phyloP scores from a whole-genome alignment of 2,888 invertebrate genomes.

The Lasioglossum marginatum region DNA sequence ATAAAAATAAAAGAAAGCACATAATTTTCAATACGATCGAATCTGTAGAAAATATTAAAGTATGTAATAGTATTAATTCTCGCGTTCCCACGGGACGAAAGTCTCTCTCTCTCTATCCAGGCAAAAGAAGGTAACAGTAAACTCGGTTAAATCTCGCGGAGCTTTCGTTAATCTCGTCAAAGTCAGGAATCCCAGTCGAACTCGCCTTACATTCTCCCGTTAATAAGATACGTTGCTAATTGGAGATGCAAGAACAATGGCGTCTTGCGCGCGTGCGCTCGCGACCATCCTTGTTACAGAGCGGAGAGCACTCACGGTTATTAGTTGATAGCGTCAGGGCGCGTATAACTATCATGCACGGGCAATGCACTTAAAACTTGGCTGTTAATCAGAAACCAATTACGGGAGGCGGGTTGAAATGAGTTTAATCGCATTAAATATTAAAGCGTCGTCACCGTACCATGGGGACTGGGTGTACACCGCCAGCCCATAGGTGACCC shows the following conservation, averaged over 20 bases:
- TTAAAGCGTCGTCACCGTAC: conserved; percentile 78
- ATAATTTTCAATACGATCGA: too few relatives aligned
- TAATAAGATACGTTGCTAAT: conserved; percentile 30
- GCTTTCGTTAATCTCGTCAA: background rate
- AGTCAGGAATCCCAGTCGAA: background rate
- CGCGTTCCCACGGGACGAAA: background rate
- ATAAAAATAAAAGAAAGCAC: too few relatives aligned
- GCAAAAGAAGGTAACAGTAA: background rate
- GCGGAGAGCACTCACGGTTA: conserved; percentile 61
- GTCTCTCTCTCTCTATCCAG: background rate
- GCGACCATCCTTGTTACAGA: conserved; percentile 25
- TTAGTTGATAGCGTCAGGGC: conserved; percentile 60
- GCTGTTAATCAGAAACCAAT: conserved; percentile 84
- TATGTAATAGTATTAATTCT: background rate
- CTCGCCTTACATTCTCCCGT: background rate
- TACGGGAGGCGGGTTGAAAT: conserved; percentile 79
- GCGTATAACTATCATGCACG: conserved; percentile 61
- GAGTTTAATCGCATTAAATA: conserved; percentile 84
- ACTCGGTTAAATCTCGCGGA: background rate
- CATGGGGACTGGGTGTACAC: conserved; percentile 49
- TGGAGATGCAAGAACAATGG: conserved; percentile 38
- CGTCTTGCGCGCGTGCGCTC: conserved; percentile 4
- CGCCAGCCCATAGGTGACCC: conserved; percentile 55
- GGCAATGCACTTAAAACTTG: conserved; percentile 76
- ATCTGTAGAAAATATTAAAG: too few relatives aligned